Evolutionary conservation across 1,140 invertebrate genomes (phyloP).

Genomic region (Pogonomyrmex californicus): DNA sequence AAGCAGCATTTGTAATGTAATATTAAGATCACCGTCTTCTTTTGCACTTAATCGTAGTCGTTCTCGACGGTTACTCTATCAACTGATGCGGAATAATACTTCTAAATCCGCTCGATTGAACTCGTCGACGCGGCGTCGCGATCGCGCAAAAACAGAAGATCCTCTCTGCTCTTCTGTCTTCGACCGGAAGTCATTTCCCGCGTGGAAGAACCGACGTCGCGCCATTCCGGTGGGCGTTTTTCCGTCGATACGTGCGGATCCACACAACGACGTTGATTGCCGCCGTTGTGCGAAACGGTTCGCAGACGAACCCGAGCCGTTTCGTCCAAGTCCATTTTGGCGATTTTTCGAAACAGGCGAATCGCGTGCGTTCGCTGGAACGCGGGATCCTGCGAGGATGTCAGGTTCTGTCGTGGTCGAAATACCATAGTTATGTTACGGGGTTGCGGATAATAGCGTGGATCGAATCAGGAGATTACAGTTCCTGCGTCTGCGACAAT

Average conservation of each 20-base stretch:
- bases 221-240: conserved; percentile 13
- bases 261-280: background rate
- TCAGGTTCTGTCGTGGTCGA: background rate
- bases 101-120: conserved; percentile 49
- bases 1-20: background rate
- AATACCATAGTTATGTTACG: background rate
- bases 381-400: background rate
- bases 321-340: background rate
- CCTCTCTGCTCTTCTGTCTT: conserved; percentile 3
- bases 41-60: conserved; percentile 39
- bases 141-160: conserved; percentile 35
- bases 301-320: background rate
- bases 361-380: conserved; percentile 33
- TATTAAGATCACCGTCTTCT: conserved; percentile 3
- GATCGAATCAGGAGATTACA: conserved; percentile 1
- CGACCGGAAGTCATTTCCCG: conserved; percentile 49
- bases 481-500: conserved; percentile 9
- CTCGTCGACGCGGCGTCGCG: conserved; percentile 14
- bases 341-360: conserved; percentile 31
- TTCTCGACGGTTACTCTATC: conserved; percentile 27
- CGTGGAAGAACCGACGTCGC: conserved; percentile 38
- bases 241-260: conserved; percentile 10
- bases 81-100: conserved; percentile 38
- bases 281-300: background rate
- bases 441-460: conserved; percentile 13